These are phyloP conservation scores for Limnephilus marmoratus DNA, from an alignment of 2,888 invertebrate genomes.

Conservation along the genomic window DNA sequence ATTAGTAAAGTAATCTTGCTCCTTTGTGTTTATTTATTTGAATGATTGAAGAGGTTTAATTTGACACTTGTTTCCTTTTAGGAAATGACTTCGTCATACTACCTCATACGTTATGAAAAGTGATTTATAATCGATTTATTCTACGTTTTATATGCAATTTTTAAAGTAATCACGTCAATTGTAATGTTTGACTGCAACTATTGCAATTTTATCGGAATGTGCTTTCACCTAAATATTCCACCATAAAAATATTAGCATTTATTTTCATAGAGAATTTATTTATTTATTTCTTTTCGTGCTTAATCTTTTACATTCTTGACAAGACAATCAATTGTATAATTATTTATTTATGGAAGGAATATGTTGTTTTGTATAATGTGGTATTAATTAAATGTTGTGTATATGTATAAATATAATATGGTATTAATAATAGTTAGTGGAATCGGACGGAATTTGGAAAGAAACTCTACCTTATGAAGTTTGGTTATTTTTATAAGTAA, in stretches of 20 bases:
- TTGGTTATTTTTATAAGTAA: conserved; percentile 47
- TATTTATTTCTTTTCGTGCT: background rate
- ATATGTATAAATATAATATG: background rate
- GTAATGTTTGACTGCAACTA: background rate
- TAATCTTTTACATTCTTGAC: conserved; percentile 27
- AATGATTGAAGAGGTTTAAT: background rate
- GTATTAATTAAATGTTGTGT: background rate
- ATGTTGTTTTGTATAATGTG: conserved; percentile 15
- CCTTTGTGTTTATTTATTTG: background rate
- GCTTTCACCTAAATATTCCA: background rate
- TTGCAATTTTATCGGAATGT: background rate
- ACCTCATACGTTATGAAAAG: background rate
- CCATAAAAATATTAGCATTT: background rate
- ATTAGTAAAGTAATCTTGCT: background rate
- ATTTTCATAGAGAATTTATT: background rate
- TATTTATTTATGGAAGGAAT: conserved; percentile 28
- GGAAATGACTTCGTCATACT: background rate
- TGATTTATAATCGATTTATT: background rate
- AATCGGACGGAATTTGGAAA: conserved; percentile 13
- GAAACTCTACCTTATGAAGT: conserved; percentile 8
- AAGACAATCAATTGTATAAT: conserved; percentile 46
- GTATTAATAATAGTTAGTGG: conserved; percentile 30
- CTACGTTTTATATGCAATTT: background rate
- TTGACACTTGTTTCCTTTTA: background rate
- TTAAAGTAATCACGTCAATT: background rate